Percentiles rank a stretch among this genome's conserved stretches.
These are phyloP conservation scores for Archaeoteleia sp. DNA, from an alignment of 2,888 invertebrate genomes.

Conservation along the genomic window DNA sequence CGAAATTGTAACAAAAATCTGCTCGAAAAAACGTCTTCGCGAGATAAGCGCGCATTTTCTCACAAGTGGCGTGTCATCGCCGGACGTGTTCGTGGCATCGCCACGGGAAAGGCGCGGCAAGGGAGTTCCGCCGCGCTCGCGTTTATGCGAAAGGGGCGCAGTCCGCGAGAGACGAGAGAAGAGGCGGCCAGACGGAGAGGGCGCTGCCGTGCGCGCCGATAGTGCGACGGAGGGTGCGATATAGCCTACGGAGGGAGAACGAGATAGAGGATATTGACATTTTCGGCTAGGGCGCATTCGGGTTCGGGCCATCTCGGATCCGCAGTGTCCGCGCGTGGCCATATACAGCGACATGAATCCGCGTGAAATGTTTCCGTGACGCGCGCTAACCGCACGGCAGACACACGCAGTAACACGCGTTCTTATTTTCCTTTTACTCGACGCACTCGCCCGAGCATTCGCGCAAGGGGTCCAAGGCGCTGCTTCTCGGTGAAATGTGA, in stretches of 20 bases:
- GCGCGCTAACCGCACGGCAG: too few relatives aligned
- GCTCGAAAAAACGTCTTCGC: too few relatives aligned
- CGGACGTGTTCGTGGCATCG: too few relatives aligned
- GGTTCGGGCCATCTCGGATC: slow-evolving; percentile 60
- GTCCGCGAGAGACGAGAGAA: slow-evolving; percentile 33
- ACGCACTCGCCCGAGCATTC: slow-evolving; percentile 13
- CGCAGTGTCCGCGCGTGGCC: slow-evolving; percentile 68
- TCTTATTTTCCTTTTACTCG: too few relatives aligned
- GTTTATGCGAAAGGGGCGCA: slow-evolving; percentile 23
- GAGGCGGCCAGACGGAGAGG: slow-evolving; percentile 9
- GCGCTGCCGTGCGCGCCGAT: slow-evolving; percentile 61
- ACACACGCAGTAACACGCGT: too few relatives aligned
- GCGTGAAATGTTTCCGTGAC: slow-evolving; percentile 45
- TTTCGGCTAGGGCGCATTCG: slow-evolving; percentile 72
- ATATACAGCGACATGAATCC: slow-evolving; percentile 62
- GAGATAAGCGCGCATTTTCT: too few relatives aligned
- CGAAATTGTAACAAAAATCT: too few relatives aligned
- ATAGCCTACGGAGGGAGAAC: slow-evolving; percentile 27
- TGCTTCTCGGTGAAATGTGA: slow-evolving; percentile 41
- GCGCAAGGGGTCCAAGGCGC: slow-evolving; percentile 20
- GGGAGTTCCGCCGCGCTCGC: too few relatives aligned
- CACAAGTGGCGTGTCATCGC: too few relatives aligned
- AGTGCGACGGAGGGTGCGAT: slow-evolving; percentile 54
- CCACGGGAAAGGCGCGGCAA: too few relatives aligned
- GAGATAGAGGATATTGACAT: slow-evolving; percentile 72